Base-by-base conservation (phyloP, 2,113 vertebrate genomes). In the Halcyon malimbica region DNA sequence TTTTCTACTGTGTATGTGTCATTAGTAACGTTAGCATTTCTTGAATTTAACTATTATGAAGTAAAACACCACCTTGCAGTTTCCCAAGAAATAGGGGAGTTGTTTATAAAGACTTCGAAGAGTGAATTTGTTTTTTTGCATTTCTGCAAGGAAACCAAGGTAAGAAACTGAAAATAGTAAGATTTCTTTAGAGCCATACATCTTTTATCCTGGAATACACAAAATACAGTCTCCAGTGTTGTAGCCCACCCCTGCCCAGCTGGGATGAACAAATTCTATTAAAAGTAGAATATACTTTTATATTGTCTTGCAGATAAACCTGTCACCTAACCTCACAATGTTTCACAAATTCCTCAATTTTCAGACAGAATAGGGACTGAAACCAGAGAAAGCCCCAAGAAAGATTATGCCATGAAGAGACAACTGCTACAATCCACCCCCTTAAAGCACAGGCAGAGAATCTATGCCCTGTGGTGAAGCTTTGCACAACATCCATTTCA, bases 191-290 rank as follows among this genome's bases (percentile, higher is more conserved):
- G 9, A 96, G 42, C 11, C 56, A 28, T 20, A 33, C 12, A 41
- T 67, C 54, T 70, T 93, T 70, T 23, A 60, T 62, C 53, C 35
- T 31, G 35, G 39, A 86, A 92, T 28, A 88, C 11, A 59, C 12
- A 83, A 5, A 57, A 3, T 35, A 73, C 24, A 18, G 17, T 39
- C n/a, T 31, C 7, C n/a, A 41, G 0, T 12, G 12, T 2, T 54
- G 53, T 4, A 90, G 39, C 39, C 39, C 33, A 74, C 13, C 33
- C 28, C 51, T 78, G 48, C 2, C 8, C 68, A 92, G 64, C 83
- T 54, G 68, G 71, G 64, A 93, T 35, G n/a, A 62, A 70, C 28
- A 25, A 56, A 9, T 51, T n/a, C 69, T 50, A 53, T 56, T 83
- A 86, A 44, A 93, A 92, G 28, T 35, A 83, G 35, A 88, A 75